A percentile compares a stretch with the other conserved stretches of the same genome.
Evolutionary conservation across 2,113 vertebrate genomes (phyloP).

Genomic region (Leptobrachium leishanense): DNA sequence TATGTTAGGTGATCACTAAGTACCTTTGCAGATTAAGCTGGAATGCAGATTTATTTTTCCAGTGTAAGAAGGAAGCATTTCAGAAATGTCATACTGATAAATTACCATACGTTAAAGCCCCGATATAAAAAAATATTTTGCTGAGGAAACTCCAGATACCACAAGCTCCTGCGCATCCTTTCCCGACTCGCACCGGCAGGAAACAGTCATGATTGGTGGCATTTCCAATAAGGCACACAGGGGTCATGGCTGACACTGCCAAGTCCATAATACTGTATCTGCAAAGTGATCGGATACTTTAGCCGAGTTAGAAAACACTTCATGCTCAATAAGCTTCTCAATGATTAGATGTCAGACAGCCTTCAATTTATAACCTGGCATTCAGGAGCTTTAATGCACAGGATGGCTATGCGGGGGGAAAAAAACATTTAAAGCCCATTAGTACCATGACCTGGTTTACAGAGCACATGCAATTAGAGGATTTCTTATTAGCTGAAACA

Average conservation of each 20-base stretch:
- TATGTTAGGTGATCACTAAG: too few relatives aligned
- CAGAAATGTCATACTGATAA: slow-evolving; percentile 21
- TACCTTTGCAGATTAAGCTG: neutral
- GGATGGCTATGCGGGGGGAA: neutral
- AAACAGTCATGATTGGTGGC: slow-evolving; percentile 35
- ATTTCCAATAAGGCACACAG: slow-evolving; percentile 42
- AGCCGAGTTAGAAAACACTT: slow-evolving; percentile 32
- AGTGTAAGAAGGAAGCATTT: neutral
- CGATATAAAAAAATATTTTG: slow-evolving; percentile 28
- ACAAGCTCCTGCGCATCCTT: slow-evolving; percentile 23
- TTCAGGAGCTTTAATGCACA: neutral
- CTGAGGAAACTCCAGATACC: slow-evolving; percentile 24
- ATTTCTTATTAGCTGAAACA: neutral
- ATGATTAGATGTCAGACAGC: slow-evolving; percentile 36
- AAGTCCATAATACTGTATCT: slow-evolving; percentile 31
- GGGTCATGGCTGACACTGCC: slow-evolving; percentile 35
- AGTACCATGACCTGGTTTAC: neutral
- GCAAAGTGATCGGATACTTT: slow-evolving; percentile 43
- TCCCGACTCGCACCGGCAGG: neutral
- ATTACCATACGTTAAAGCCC: neutral
- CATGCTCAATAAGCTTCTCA: slow-evolving; percentile 38
- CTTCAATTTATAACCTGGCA: slow-evolving; percentile 24
- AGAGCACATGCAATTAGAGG: slow-evolving; percentile 19
- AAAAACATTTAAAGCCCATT: slow-evolving; percentile 4
- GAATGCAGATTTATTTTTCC: slow-evolving; percentile 11